Conservation (phyloP, 1,140 invertebrate species). For the Drosophila cardini region DNA sequence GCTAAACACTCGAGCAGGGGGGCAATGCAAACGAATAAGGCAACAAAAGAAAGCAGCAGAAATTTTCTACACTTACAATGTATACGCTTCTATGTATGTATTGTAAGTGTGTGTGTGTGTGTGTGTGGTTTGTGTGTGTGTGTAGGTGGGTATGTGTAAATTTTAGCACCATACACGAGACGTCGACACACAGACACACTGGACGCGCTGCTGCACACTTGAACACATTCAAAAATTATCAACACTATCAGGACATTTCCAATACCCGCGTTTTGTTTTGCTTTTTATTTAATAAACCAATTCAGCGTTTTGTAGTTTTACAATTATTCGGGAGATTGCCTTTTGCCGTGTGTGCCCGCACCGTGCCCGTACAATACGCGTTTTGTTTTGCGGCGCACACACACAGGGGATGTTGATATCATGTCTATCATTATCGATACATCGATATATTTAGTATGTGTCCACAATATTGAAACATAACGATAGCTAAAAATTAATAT, state of each 20-base stretch:
- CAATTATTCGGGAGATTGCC: slow-evolving; percentile 22
- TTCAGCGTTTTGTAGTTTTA: slow-evolving; percentile 40
- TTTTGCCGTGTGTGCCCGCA: slow-evolving; percentile 40
- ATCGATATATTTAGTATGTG: slow-evolving; percentile 3
- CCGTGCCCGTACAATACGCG: slow-evolving; percentile 51
- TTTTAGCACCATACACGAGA: slow-evolving; percentile 66
- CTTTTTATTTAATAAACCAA: slow-evolving; percentile 34
- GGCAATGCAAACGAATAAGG: slow-evolving; percentile 50
- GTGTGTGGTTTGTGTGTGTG: slow-evolving; percentile 40
- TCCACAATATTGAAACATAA: not conserved
- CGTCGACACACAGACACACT: slow-evolving; percentile 41
- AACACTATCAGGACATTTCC: slow-evolving; percentile 47
- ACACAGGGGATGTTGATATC: slow-evolving; percentile 53
- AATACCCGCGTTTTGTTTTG: slow-evolving; percentile 10
- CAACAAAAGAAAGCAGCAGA: slow-evolving; percentile 59
- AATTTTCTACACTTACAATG: slow-evolving; percentile 66
- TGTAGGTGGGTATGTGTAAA: slow-evolving; percentile 53
- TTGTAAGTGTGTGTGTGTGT: slow-evolving; percentile 13
- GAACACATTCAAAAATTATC: slow-evolving; percentile 16
- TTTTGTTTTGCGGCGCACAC: slow-evolving; percentile 58
- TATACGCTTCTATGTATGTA: slow-evolving; percentile 27
- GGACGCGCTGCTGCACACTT: slow-evolving; percentile 31
- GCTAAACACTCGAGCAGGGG: slow-evolving; percentile 18
- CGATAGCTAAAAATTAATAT: not conserved
- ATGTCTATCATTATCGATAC: slow-evolving; percentile 25